These are phyloP conservation scores for Pelmatolapia mariae DNA, from an alignment of 2,113 vertebrate genomes.

Conservation along the genomic window DNA sequence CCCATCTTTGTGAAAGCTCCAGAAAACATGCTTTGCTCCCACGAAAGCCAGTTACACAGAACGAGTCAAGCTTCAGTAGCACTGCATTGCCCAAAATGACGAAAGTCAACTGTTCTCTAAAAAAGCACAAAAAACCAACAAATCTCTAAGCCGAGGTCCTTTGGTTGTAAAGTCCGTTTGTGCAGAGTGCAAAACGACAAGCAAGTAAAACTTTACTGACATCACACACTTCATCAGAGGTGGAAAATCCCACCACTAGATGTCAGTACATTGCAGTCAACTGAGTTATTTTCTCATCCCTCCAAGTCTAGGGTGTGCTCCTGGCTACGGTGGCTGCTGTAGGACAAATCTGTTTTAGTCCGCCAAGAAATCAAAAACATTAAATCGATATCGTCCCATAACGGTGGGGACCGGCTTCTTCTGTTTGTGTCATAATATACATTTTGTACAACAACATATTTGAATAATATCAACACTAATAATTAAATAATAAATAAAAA, in stretches of 20 bases:
- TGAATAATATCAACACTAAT: background rate
- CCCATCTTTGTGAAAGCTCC: background rate
- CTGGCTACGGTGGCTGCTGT: background rate
- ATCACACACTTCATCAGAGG: background rate
- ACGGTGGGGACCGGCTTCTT: background rate
- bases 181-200: background rate
- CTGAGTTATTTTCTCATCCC: background rate
- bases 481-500: background rate
- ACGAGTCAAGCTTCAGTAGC: background rate
- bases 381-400: background rate
- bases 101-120: background rate
- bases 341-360: background rate
- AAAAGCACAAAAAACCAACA: background rate
- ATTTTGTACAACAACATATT: background rate
- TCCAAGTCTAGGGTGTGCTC: accelerated
- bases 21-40: background rate
- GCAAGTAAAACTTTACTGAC: background rate
- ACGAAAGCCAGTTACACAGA: background rate
- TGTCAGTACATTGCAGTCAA: background rate
- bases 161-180: background rate
- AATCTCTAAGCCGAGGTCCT: accelerated
- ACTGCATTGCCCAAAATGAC: accelerated
- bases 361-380: accelerated
- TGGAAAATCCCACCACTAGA: background rate
- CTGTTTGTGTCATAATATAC: background rate